phyloP scores from a whole-genome alignment of 2,113 vertebrate genomes.

The Passer domesticus region DNA sequence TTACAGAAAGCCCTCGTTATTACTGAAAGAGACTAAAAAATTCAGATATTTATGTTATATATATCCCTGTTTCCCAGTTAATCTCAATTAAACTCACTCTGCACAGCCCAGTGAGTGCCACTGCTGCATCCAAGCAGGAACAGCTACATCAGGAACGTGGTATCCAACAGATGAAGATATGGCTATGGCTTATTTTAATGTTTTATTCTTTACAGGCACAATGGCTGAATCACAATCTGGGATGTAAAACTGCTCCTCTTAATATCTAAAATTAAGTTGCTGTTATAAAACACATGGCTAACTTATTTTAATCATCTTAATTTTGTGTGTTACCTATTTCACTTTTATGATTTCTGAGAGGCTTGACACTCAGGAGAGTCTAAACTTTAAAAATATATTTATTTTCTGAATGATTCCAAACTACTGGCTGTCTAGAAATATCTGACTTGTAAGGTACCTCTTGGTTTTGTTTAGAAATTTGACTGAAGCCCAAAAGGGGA shows the following conservation, averaged over 20 bases:
- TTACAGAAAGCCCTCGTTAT: not conserved
- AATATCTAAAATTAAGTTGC: not conserved
- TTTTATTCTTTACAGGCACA: not conserved
- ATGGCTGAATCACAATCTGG: not conserved
- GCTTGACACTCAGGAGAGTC: not conserved
- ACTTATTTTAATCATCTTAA: not conserved
- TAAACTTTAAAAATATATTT: rapidly evolving
- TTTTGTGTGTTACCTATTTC: not conserved
- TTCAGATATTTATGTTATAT: no score
- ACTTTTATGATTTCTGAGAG: not conserved
- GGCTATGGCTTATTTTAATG: not conserved
- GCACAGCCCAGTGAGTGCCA: not conserved
- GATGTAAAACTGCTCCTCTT: not conserved
- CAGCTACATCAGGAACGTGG: not conserved
- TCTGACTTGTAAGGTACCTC: not conserved
- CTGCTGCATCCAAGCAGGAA: not conserved
- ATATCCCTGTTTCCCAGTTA: not conserved
- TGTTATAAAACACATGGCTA: not conserved
- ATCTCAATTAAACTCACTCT: not conserved
- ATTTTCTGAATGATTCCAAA: not conserved
- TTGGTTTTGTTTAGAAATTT: not conserved
- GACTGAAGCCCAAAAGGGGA: not conserved
- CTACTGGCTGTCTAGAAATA: not conserved
- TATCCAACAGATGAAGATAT: not conserved
- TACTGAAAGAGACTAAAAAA: not conserved